Conservation (phyloP, 1,140 invertebrate species). For the Chelonus insularis region DNA sequence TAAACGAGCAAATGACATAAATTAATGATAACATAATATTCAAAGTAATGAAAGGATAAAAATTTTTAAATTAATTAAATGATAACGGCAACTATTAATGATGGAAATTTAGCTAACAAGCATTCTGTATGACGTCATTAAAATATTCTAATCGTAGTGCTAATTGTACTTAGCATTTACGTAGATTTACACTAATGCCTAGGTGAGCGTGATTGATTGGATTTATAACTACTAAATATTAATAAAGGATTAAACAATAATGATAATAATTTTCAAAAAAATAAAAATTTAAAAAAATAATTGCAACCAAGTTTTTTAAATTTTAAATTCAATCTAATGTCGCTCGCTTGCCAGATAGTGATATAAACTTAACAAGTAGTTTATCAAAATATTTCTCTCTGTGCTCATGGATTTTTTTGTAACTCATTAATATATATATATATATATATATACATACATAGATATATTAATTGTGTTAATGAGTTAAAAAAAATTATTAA, state of each 20-base stretch:
- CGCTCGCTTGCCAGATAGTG: slow-evolving; percentile 6
- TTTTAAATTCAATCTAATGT: slow-evolving; percentile 12
- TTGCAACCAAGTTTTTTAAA: too few relatives aligned
- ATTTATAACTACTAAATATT: neutral
- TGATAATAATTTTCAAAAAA: neutral
- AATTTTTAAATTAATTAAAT: slow-evolving; percentile 36
- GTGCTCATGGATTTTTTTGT: neutral
- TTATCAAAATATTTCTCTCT: too few relatives aligned
- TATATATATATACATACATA: too few relatives aligned
- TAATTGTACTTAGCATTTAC: slow-evolving; percentile 13
- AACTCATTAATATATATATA: neutral
- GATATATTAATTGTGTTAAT: neutral
- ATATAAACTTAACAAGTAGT: neutral
- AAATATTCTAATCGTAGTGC: slow-evolving; percentile 12
- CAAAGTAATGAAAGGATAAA: slow-evolving; percentile 34
- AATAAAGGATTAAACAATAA: neutral
- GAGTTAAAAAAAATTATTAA: slow-evolving; percentile 6
- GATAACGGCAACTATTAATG: slow-evolving; percentile 26
- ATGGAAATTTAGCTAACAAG: slow-evolving; percentile 18
- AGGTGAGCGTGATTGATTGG: neutral
- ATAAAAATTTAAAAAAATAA: neutral
- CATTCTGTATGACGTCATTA: slow-evolving; percentile 15
- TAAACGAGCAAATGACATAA: slow-evolving; percentile 37
- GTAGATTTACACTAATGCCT: neutral
- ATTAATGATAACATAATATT: slow-evolving; percentile 39